A percentile compares a stretch with the other conserved stretches of the same genome.
phyloP scores from a whole-genome alignment of 1,140 invertebrate genomes.

The Zaprionus gabonicus region DNA sequence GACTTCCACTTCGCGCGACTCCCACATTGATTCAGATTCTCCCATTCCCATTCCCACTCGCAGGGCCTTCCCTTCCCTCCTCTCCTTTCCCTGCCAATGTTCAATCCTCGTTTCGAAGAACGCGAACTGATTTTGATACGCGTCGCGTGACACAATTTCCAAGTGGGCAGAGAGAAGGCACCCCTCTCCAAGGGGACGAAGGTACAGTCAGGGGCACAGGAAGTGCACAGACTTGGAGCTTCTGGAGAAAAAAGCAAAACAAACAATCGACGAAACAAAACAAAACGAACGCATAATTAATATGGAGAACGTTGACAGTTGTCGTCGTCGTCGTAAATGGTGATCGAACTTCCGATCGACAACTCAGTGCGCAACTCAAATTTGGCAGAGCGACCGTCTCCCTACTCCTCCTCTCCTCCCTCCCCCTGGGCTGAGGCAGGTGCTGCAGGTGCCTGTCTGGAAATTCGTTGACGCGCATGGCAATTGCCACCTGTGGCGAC shows the following conservation, averaged over 20 bases:
- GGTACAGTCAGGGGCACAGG: conserved; percentile 32
- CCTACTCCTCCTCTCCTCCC: not conserved
- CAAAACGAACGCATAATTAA: conserved; percentile 54
- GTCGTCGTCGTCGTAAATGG: conserved; percentile 67
- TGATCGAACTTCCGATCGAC: conserved; percentile 67
- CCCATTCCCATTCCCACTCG: conserved; percentile 4
- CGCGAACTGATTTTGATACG: conserved; percentile 53
- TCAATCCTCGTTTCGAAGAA: not conserved
- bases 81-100: not conserved
- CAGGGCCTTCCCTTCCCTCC: not conserved
- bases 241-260: conserved; percentile 20
- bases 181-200: too few species aligned
- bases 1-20: conserved; percentile 20
- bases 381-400: conserved; percentile 34
- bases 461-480: conserved; percentile 63
- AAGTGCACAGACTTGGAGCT: conserved; percentile 49
- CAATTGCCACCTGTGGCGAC: conserved; percentile 70
- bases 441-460: conserved; percentile 36
- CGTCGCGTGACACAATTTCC: conserved; percentile 65
- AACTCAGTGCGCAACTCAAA: conserved; percentile 33
- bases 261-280: conserved; percentile 5
- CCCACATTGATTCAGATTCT: conserved; percentile 10
- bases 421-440: not conserved
- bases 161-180: conserved; percentile 16
- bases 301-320: conserved; percentile 74